A percentile compares a stretch with the other conserved stretches of the same genome.
These are phyloP conservation scores for Drosophila teissieri DNA, from an alignment of 1,140 invertebrate genomes.

Conservation along the genomic window DNA sequence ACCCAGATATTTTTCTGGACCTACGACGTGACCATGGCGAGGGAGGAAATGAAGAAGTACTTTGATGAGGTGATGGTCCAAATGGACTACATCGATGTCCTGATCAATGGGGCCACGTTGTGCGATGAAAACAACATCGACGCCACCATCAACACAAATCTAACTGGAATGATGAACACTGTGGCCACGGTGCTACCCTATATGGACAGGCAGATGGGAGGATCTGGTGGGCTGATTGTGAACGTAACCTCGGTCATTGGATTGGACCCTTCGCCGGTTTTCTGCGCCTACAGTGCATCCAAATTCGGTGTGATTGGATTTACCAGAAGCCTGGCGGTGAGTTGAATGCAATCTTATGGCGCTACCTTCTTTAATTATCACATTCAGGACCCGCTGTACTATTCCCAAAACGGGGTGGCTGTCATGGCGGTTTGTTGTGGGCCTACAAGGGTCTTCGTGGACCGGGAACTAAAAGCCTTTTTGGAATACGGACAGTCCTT, in stretches of 20 bases:
- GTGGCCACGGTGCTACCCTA: conserved; percentile 68
- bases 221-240: conserved; percentile 87
- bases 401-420: conserved; percentile 74
- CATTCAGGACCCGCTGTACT: conserved; percentile 68
- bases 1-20: conserved; percentile 81
- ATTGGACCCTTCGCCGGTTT: conserved; percentile 78
- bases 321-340: conserved; percentile 83
- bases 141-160: conserved; percentile 74
- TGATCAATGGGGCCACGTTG: conserved; percentile 75
- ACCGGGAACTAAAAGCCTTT: conserved; percentile 62
- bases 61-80: conserved; percentile 75
- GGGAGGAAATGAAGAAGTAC: conserved; percentile 76
- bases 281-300: conserved; percentile 85
- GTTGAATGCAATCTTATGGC: not conserved
- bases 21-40: conserved; percentile 72
- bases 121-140: conserved; percentile 70
- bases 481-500: conserved; percentile 70
- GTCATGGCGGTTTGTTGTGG: conserved; percentile 78
- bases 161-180: conserved; percentile 77
- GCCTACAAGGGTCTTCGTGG: conserved; percentile 70
- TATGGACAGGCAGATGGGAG: conserved; percentile 87
- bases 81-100: conserved; percentile 77
- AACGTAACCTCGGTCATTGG: conserved; percentile 88
- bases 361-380: not conserved
- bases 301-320: conserved; percentile 86